These are phyloP conservation scores for Riparia riparia DNA, from an alignment of 2,113 vertebrate species.

Conservation along the genomic window DNA sequence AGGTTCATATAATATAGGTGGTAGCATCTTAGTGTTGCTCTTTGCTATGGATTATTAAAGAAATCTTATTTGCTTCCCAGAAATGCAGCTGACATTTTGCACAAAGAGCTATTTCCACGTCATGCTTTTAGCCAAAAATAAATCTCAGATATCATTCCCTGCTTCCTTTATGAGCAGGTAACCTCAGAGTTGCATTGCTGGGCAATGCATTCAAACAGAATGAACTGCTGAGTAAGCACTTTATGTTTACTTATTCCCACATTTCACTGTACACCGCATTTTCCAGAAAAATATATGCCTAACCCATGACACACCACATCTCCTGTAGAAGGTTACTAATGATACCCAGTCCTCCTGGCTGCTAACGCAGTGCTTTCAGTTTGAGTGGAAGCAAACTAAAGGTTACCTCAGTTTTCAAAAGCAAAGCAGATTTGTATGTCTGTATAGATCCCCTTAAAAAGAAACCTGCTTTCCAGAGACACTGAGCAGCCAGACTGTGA, in stretches of 20 bases:
- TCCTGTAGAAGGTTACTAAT: constrained; percentile 53
- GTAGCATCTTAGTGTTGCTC: neutral
- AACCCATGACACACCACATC: constrained; percentile 3
- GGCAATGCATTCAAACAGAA: neutral
- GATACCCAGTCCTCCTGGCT: constrained; percentile 15
- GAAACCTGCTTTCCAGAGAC: neutral
- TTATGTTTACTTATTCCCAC: constrained; percentile 34
- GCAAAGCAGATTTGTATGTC: neutral
- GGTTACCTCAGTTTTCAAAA: constrained; percentile 10
- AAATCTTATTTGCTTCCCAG: constrained; percentile 1
- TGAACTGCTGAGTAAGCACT: constrained; percentile 28
- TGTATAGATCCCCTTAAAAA: neutral
- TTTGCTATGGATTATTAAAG: constrained; percentile 40
- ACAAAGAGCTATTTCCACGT: constrained; percentile 18
- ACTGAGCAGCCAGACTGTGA: neutral
- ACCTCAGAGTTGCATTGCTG: constrained; percentile 16
- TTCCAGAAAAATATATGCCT: constrained; percentile 36
- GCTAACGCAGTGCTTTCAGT: neutral
- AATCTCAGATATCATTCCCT: constrained; percentile 15
- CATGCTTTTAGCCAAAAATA: constrained; percentile 54
- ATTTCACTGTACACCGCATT: constrained; percentile 5
- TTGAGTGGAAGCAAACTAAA: constrained; percentile 27
- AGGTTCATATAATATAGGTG: neutral
- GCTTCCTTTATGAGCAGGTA: constrained; percentile 37
- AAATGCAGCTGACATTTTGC: constrained; percentile 40